Base-by-base conservation (phyloP, 2,113 vertebrate species). In the Alectura lathami region DNA sequence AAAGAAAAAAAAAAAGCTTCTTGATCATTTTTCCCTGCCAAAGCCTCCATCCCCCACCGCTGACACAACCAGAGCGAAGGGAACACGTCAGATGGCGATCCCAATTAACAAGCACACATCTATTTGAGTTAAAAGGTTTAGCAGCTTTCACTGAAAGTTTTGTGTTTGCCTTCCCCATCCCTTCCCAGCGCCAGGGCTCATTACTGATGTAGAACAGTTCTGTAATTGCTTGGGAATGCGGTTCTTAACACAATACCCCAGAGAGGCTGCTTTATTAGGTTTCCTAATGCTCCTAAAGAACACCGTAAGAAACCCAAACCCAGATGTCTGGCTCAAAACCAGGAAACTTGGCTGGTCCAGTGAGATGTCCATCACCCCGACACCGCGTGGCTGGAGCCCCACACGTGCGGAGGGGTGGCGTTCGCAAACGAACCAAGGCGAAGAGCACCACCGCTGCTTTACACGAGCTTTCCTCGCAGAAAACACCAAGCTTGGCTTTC, bases 181-280 rank as follows among this genome's bases (percentile, higher is more conserved):
- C 94, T 91, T 84, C 83, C 95, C 94, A 38, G 77, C 83, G 84
- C 5, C 1, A 69, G 83, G 64, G 86, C 96, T 96, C 95, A 60
- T 96, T 96, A 96, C 86, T 3, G 32, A 74, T 23, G 72, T 8
- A 74, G 88, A 40, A 72, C 64, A 1, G 68, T 24, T 51, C 17
- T 48, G 68, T 96, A 95, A 95, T 64, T 83, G 82, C 69, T 66
- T 93, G 84, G 93, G 87, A 91, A 87, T 62, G 87, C 1, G 42
- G 73, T 15, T 70, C 84, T 36, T 40, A 11, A 94, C 81, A 95
- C 40, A 83, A 91, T 64, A 40, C 74, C 68, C 67, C 22, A 7
- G 7, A 66, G 82, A 76, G 79, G 66, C 51, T 34, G 82, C 78
- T 85, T 91, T 87, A 72, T 78, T 87, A 83, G 94, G 48, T 67